Evolutionary conservation across 2,888 invertebrate genomes (phyloP), one percentile per base, ranked within the genome.

Genomic region (Folsomia manolachei): DNA sequence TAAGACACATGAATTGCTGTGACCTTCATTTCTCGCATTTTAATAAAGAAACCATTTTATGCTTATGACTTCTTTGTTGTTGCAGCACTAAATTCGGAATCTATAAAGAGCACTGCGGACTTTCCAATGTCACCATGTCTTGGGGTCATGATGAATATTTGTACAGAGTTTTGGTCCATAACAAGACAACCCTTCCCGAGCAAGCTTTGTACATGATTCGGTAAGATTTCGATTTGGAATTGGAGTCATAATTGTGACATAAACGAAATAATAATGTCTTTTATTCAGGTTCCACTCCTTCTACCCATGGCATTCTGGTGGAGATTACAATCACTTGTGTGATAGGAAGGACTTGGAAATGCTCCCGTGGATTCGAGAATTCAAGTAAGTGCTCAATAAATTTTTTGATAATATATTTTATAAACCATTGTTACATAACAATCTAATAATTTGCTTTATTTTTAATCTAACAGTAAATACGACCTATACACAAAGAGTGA

Each of bases 91-190:
- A 91, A 82, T 88, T 88, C 82, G 97, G 97, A 74, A 94, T 97
- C 82, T 98, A 98, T 85, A 79, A 88, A 78, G 89, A 92, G 0
- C 88, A 92, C 74, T 97, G 96, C 83, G 97, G 98, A 0, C 83
- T 98, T 63, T 89, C 92, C 66, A 92, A 95, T 74, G 85, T 98
- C 19, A 83, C 88, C 69, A 91, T 98, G 90, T 95, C 96, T 0
- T 98, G 97, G 97, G 97, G 97, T 0, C 98, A 98, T 84, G 98
- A 98, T 84, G 97, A 97, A 84, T 96, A 95, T 83, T 85, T 97
- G 82, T 96, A 94, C 85, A 87, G 88, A 67, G 90, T 94, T 39
- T 87, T 98, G 19, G 86, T 88, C 64, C 95, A 97, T 84, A 93
- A 93, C 83, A 90, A 90, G 2, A 85, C 90, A 39, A 92, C 88